Conservation (phyloP, 2,113 vertebrate species). For the Psammodynastes pulverulentus region DNA sequence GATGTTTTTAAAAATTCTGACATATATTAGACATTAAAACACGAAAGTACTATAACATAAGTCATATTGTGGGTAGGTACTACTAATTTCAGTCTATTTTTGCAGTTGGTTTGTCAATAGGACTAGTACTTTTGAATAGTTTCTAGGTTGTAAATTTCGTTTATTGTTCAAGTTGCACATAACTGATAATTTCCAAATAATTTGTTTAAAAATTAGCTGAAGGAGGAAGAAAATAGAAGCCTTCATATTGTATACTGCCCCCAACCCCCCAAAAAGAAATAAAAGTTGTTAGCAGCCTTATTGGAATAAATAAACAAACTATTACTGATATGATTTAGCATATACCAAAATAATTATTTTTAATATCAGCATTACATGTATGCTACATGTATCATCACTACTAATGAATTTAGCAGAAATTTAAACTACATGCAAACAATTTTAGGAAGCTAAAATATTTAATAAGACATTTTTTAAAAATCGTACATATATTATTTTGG, state of each 20-base stretch:
- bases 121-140: neutral
- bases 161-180: neutral
- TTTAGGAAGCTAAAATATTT: neutral
- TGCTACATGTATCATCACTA: too few relatives aligned
- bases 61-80: neutral
- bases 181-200: neutral
- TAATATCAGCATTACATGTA: too few relatives aligned
- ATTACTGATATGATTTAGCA: neutral
- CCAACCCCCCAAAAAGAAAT: neutral
- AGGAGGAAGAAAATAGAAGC: neutral
- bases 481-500: neutral
- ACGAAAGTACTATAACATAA: neutral
- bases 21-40: constrained; percentile 23
- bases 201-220: constrained; percentile 6
- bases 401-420: neutral
- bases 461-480: neutral
- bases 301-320: neutral
- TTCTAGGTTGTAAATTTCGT: constrained; percentile 5
- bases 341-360: neutral
- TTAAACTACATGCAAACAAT: neutral
- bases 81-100: neutral
- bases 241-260: neutral
- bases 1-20: constrained; percentile 37
- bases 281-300: neutral
- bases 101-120: neutral